Evolutionary conservation across 2,797 vertebrate genomes (phyloP).

Genomic region (Eidolon dupreanum): DNA sequence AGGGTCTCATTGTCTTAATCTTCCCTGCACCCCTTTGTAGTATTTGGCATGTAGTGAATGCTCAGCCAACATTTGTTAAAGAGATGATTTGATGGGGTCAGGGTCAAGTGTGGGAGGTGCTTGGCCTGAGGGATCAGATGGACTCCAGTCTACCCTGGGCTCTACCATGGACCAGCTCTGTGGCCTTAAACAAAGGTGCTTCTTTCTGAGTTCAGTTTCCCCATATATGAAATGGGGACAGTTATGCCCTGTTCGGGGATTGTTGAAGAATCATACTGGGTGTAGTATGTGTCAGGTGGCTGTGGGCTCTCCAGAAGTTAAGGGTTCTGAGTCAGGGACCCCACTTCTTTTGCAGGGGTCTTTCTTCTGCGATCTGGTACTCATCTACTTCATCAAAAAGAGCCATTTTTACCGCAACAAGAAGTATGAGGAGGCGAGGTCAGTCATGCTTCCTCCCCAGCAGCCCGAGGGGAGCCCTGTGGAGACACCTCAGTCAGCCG

Average conservation of each 20-base stretch:
- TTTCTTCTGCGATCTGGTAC: constrained; percentile 95
- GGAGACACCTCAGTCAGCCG: neutral
- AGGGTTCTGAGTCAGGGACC: neutral
- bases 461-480: neutral
- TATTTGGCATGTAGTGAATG: neutral
- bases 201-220: neutral
- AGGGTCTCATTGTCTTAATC: neutral
- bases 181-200: neutral
- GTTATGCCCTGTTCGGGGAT: neutral
- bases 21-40: neutral
- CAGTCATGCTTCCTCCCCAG: constrained; percentile 68
- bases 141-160: neutral
- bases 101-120: neutral
- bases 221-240: neutral
- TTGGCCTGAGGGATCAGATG: neutral
- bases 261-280: neutral
- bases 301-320: neutral
- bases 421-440: constrained; percentile 97
- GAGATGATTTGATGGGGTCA: neutral
- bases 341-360: constrained; percentile 89
- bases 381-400: constrained; percentile 95
- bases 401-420: constrained; percentile 95
- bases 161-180: neutral
- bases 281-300: too few species aligned
- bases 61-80: neutral